A percentile compares a stretch with the other conserved stretches of the same genome.
Evolutionary conservation across 2,888 invertebrate genomes (phyloP).

Genomic region (Calameuta idolon): DNA sequence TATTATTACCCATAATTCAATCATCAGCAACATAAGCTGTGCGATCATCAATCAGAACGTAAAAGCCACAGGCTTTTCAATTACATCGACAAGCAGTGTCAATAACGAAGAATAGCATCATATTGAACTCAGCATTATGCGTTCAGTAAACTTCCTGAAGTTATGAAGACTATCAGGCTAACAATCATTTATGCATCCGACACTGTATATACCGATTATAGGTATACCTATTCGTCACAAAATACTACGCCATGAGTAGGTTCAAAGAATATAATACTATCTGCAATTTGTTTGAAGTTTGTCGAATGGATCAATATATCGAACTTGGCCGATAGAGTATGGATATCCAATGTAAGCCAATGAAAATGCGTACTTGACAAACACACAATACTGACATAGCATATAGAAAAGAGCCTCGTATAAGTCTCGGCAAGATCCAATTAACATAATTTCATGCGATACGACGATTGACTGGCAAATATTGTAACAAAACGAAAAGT

Average conservation of each 20-base stretch:
- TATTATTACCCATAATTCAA: too few relatives aligned
- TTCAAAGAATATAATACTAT: not conserved
- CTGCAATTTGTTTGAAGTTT: slow-evolving; percentile 36
- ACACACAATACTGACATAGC: slow-evolving; percentile 32
- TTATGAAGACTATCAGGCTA: too few relatives aligned
- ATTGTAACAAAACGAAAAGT: slow-evolving; percentile 20
- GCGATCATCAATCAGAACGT: too few relatives aligned
- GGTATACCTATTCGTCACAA: not conserved
- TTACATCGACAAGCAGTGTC: too few relatives aligned
- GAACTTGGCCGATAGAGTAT: slow-evolving; percentile 36
- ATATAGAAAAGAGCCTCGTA: slow-evolving; percentile 50
- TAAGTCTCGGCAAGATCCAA: slow-evolving; percentile 51
- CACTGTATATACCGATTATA: not conserved
- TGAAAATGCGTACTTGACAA: slow-evolving; percentile 29
- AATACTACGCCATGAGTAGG: not conserved
- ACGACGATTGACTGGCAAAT: slow-evolving; percentile 47
- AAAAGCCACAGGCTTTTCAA: too few relatives aligned
- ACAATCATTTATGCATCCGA: not conserved
- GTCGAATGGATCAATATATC: slow-evolving; percentile 48
- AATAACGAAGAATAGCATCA: too few relatives aligned
- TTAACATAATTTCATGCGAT: slow-evolving; percentile 54
- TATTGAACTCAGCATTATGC: too few relatives aligned
- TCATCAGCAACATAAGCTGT: too few relatives aligned
- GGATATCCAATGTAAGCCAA: slow-evolving; percentile 37
- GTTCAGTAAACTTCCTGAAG: too few relatives aligned